phyloP scores from a whole-genome alignment of 1,140 invertebrate species.

The Odontomachus brunneus region DNA sequence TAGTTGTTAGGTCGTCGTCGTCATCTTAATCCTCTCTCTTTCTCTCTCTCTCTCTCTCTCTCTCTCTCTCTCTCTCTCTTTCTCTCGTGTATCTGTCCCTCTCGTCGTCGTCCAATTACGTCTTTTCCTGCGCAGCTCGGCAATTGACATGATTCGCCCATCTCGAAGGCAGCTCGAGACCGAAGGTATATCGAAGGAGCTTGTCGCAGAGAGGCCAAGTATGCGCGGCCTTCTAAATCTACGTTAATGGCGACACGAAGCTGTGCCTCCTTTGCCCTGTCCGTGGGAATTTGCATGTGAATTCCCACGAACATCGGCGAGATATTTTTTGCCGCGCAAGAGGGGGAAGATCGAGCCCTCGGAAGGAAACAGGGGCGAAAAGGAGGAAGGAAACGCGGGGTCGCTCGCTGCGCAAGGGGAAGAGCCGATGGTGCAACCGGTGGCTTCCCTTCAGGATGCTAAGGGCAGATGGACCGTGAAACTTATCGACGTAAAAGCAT shows the following conservation, averaged over 20 bases:
- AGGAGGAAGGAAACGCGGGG: slow-evolving; percentile 17
- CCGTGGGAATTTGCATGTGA: slow-evolving; percentile 77
- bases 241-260: slow-evolving; percentile 61
- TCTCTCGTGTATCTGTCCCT: too few species aligned
- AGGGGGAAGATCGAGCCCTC: slow-evolving; percentile 10
- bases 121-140: slow-evolving; percentile 46
- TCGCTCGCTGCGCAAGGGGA: slow-evolving; percentile 32
- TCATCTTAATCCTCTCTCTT: slow-evolving; percentile 60
- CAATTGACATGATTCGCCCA: slow-evolving; percentile 37
- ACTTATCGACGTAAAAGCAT: slow-evolving; percentile 38
- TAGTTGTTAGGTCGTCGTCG: slow-evolving; percentile 43
- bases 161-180: slow-evolving; percentile 4
- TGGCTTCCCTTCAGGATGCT: slow-evolving; percentile 51
- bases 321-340: slow-evolving; percentile 25
- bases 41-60: neutral
- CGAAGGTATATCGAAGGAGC: slow-evolving; percentile 26
- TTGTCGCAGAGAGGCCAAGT: neutral
- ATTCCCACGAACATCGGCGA: slow-evolving; percentile 62
- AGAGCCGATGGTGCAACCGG: slow-evolving; percentile 43
- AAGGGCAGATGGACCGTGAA: slow-evolving; percentile 53
- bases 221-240: neutral
- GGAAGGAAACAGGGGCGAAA: slow-evolving; percentile 28
- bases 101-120: slow-evolving; percentile 55
- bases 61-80: neutral
- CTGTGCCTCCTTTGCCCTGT: slow-evolving; percentile 50